These are phyloP conservation scores for Salvelinus alpinus DNA, from an alignment of 2,113 vertebrate species.

Conservation along the genomic window DNA sequence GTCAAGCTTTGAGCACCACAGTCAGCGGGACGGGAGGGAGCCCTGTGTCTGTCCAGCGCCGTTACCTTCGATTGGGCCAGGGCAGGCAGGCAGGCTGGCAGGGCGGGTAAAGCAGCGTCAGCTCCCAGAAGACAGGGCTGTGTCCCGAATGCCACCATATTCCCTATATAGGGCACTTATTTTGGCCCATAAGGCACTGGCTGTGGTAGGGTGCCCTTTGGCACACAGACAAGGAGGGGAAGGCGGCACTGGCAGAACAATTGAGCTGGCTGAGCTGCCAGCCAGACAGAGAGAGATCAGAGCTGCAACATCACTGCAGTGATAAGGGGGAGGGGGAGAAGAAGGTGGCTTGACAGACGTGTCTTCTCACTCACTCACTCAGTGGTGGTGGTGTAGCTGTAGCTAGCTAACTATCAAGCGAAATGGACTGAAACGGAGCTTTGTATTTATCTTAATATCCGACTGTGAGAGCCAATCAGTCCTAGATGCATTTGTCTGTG, in stretches of 20 bases:
- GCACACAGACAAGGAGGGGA: slow-evolving; percentile 1
- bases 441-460: no score
- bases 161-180: no score
- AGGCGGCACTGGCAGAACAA: slow-evolving; percentile 53
- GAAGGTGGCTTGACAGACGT: slow-evolving; percentile 16
- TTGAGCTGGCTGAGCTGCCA: slow-evolving; percentile 65
- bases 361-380: slow-evolving; percentile 21
- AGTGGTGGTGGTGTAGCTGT: slow-evolving; percentile 32
- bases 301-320: slow-evolving; percentile 63
- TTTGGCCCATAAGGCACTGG: no score
- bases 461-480: no score
- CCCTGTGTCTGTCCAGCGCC: slow-evolving; percentile 24
- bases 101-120: slow-evolving; percentile 37
- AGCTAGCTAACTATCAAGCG: slow-evolving; percentile 44
- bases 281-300: slow-evolving; percentile 27
- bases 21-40: slow-evolving; percentile 41
- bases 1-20: slow-evolving; percentile 53
- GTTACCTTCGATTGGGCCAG: slow-evolving; percentile 16
- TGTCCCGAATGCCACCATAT: no score
- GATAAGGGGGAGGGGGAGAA: slow-evolving; percentile 63
- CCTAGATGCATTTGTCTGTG: no score
- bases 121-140: slow-evolving; percentile 29
- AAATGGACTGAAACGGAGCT: neutral
- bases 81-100: slow-evolving; percentile 19
- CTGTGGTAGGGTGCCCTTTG: no score